Conservation (phyloP, 2,888 invertebrate genomes). For the Trichacis sp. region DNA sequence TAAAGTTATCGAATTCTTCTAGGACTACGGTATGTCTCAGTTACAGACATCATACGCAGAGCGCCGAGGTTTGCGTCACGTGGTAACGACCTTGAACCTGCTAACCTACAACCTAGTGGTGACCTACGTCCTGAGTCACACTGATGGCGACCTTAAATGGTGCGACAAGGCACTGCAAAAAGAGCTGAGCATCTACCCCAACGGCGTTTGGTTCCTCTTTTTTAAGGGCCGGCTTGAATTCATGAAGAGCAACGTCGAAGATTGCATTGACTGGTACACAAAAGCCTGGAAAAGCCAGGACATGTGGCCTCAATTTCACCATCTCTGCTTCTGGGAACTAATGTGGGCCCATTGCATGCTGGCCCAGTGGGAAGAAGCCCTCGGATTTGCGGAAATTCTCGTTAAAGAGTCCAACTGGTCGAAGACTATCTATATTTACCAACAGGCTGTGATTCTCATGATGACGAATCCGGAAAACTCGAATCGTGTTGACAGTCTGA, state of each 20-base stretch:
- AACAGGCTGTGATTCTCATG: slow-evolving; percentile 85
- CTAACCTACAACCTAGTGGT: slow-evolving; percentile 89
- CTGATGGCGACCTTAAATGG: slow-evolving; percentile 82
- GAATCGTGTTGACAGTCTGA: slow-evolving; percentile 74
- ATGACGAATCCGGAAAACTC: slow-evolving; percentile 75
- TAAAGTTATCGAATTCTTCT: slow-evolving; percentile 23
- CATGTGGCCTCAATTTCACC: slow-evolving; percentile 92
- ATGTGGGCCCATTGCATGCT: slow-evolving; percentile 86
- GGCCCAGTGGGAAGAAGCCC: slow-evolving; percentile 83
- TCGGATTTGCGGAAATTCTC: slow-evolving; percentile 78
- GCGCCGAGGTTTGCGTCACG: slow-evolving; percentile 82
- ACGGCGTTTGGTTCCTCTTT: slow-evolving; percentile 92
- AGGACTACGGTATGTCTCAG: slow-evolving; percentile 82
- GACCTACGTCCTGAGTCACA: slow-evolving; percentile 83
- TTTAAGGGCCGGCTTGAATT: slow-evolving; percentile 89
- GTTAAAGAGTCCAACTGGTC: slow-evolving; percentile 91
- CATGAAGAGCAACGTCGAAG: slow-evolving; percentile 81
- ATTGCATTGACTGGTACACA: slow-evolving; percentile 81
- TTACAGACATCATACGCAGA: slow-evolving; percentile 79
- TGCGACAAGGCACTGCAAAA: slow-evolving; percentile 82
- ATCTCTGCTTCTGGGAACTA: slow-evolving; percentile 94
- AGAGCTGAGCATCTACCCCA: slow-evolving; percentile 81
- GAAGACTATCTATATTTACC: slow-evolving; percentile 90
- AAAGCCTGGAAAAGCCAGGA: slow-evolving; percentile 85
- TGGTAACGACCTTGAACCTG: slow-evolving; percentile 87